Evolutionary conservation across 2,888 invertebrate species (phyloP).

Genomic region (Nomada ruficornis): DNA sequence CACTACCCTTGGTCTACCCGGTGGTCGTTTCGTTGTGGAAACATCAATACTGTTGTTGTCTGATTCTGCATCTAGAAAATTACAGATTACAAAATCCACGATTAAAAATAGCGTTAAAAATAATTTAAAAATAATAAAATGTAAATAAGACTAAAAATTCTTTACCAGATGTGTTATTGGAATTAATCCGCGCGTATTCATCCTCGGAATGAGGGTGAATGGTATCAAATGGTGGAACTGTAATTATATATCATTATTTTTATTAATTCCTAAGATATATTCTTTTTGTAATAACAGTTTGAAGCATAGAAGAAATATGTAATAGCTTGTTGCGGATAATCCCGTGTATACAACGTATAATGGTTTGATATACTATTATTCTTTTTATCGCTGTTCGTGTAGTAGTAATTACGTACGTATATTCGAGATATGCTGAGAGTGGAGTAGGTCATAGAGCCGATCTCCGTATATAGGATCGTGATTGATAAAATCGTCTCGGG

Average conservation of each 20-base stretch:
- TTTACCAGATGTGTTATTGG: conserved; percentile 68
- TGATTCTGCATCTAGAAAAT: conserved; percentile 79
- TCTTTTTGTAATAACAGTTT: background rate
- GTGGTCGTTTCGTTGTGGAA: conserved; percentile 85
- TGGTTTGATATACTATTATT: background rate
- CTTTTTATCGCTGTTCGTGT: conserved; percentile 4
- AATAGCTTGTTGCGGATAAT: background rate
- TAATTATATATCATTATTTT: conserved; percentile 13
- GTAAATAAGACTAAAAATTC: background rate
- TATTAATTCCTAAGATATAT: background rate
- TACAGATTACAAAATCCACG: background rate
- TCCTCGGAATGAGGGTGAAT: conserved; percentile 65
- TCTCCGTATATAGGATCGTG: conserved; percentile 79
- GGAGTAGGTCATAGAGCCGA: conserved; percentile 78
- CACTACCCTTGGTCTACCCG: conserved; percentile 85
- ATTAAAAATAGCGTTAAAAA: background rate
- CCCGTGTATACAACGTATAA: background rate
- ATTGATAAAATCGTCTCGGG: conserved; percentile 76
- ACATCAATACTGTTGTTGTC: conserved; percentile 84
- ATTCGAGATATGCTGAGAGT: conserved; percentile 75
- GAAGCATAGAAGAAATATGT: background rate
- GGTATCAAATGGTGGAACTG: conserved; percentile 71
- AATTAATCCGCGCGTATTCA: conserved; percentile 61
- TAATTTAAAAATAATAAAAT: background rate
- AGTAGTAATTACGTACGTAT: conserved; percentile 70